Evolutionary conservation across 2,888 invertebrate species (phyloP).

Genomic region (Actias luna): DNA sequence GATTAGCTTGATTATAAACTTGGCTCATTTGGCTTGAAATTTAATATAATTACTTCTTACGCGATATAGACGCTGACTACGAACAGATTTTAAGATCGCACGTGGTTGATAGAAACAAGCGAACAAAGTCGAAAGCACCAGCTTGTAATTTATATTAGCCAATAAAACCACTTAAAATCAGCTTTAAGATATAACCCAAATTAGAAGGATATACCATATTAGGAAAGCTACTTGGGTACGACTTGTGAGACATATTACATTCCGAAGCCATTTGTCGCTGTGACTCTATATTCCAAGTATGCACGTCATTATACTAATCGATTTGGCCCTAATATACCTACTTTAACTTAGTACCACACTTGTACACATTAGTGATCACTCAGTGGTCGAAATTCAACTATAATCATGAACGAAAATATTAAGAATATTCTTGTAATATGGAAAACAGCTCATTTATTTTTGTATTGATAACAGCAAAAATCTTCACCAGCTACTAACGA

Average conservation of each 20-base stretch:
- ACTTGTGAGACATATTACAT: background rate
- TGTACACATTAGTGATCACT: background rate
- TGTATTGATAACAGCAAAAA: too few relatives aligned
- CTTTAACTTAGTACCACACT: background rate
- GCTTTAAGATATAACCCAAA: background rate
- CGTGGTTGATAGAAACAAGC: background rate
- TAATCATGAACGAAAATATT: background rate
- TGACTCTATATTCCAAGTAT: background rate
- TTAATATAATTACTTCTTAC: too few relatives aligned
- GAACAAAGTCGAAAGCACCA: too few relatives aligned
- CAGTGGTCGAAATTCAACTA: background rate
- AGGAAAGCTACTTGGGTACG: background rate
- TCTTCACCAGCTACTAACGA: too few relatives aligned
- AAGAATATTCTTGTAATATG: too few relatives aligned
- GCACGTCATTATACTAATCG: background rate
- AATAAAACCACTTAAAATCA: background rate
- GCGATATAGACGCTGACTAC: too few relatives aligned
- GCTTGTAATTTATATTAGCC: too few relatives aligned
- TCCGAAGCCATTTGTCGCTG: background rate
- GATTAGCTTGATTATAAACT: too few relatives aligned
- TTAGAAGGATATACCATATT: background rate
- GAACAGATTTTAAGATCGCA: too few relatives aligned
- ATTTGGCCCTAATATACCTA: background rate
- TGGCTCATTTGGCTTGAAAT: too few relatives aligned
- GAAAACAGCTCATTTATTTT: too few relatives aligned